A percentile compares a stretch with the other conserved stretches of the same genome.
phyloP scores from a whole-genome alignment of 2,797 vertebrate species.

The Cichlasoma orientale region DNA sequence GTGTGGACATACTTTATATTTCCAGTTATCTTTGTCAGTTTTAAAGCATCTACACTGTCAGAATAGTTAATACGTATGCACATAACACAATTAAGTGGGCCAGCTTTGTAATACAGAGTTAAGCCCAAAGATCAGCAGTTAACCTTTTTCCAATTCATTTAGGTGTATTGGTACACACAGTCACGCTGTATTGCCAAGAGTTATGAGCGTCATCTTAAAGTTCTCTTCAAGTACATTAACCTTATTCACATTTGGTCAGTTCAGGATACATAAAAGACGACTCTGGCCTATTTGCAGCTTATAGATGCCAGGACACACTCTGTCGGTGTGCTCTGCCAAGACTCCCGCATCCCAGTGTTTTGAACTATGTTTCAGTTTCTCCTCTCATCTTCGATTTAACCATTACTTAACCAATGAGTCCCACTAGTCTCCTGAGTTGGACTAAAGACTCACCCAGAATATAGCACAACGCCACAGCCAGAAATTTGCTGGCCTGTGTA shows the following conservation, averaged over 20 bases:
- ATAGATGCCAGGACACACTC: conserved; percentile 43
- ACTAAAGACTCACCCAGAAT: not conserved
- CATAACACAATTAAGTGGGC: not conserved
- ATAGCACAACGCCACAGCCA: not conserved
- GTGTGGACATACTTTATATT: not conserved
- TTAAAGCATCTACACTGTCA: not conserved
- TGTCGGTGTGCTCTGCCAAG: conserved; percentile 41
- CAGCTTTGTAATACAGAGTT: not conserved
- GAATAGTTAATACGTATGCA: not conserved
- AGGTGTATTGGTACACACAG: not conserved
- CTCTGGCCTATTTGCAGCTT: conserved; percentile 43
- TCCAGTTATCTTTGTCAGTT: not conserved
- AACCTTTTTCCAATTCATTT: not conserved
- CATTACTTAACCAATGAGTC: conserved; percentile 13
- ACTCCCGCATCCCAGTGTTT: conserved; percentile 9
- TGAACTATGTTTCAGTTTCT: conserved; percentile 18
- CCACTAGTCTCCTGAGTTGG: not conserved
- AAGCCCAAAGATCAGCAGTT: not conserved
- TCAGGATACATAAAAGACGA: conserved; percentile 21
- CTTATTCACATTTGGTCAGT: conserved; percentile 34
- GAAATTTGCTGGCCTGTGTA: not conserved
- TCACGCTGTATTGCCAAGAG: not conserved
- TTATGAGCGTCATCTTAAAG: conserved; percentile 13
- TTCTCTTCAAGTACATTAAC: conserved; percentile 41
- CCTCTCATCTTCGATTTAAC: conserved; percentile 32